Conservation (phyloP, 1,140 invertebrate genomes). For the Euura lappo region DNA sequence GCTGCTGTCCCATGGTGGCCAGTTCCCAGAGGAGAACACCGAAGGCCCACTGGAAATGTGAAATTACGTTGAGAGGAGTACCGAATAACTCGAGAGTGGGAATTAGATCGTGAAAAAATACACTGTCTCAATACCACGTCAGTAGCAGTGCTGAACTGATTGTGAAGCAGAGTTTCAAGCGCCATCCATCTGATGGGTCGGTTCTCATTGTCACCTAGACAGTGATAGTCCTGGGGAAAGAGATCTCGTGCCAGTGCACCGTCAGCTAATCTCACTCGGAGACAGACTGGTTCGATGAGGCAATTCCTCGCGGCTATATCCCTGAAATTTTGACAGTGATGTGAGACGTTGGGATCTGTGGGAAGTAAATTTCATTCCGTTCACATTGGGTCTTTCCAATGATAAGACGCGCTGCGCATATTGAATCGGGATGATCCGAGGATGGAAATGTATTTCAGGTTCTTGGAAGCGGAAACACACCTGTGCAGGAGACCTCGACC, state of each 20-base stretch:
- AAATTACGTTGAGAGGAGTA: too few relatives aligned
- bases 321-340: conserved; percentile 45
- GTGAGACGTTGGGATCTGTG: too few relatives aligned
- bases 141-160: conserved; percentile 78
- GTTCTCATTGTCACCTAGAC: conserved; percentile 93
- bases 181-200: conserved; percentile 95
- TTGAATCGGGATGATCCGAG: too few relatives aligned
- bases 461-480: conserved; percentile 26
- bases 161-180: conserved; percentile 83
- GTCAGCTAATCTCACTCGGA: conserved; percentile 88
- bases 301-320: conserved; percentile 92
- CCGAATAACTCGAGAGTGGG: conserved; percentile 17
- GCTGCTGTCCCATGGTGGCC: conserved; percentile 86
- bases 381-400: too few relatives aligned
- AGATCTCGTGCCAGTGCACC: conserved; percentile 88
- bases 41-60: conserved; percentile 83
- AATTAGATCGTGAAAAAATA: background rate
- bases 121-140: conserved; percentile 72
- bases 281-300: conserved; percentile 71
- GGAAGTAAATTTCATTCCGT: too few relatives aligned
- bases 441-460: too few relatives aligned
- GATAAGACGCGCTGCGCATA: too few relatives aligned
- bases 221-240: conserved; percentile 95
- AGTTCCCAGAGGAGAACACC: conserved; percentile 95
- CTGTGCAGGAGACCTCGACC: conserved; percentile 85